These are phyloP conservation scores for Belgica antarctica DNA, from an alignment of 2,888 invertebrate species.

Conservation along the genomic window DNA sequence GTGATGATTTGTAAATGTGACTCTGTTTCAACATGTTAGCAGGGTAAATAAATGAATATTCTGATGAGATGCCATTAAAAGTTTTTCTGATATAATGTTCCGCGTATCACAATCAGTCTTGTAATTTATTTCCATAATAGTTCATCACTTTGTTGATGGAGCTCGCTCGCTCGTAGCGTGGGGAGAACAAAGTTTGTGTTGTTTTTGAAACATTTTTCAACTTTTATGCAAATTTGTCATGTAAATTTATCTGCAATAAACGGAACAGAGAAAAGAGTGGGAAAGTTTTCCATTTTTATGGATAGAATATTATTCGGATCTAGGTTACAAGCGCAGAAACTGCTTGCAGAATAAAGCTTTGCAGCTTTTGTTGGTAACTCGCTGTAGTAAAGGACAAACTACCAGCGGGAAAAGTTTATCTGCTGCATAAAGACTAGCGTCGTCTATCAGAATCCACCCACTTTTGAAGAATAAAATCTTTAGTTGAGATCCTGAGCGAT, in stretches of 20 bases:
- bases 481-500: not conserved
- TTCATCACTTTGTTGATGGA: too few relatives aligned
- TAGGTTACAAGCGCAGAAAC: not conserved
- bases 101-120: not conserved
- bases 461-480: not conserved
- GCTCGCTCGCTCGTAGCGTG: too few relatives aligned
- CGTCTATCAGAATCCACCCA: too few relatives aligned
- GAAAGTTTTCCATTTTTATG: slow-evolving; percentile 22
- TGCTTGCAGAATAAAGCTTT: not conserved
- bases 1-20: too few relatives aligned
- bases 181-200: too few relatives aligned
- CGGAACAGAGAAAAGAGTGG: not conserved
- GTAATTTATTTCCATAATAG: slow-evolving; percentile 2
- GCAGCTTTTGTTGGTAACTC: not conserved
- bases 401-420: slow-evolving; percentile 1
- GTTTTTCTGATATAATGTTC: too few relatives aligned
- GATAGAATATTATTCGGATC: slow-evolving; percentile 10
- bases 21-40: too few relatives aligned
- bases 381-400: not conserved
- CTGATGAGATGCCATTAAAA: not conserved
- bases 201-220: slow-evolving; percentile 1
- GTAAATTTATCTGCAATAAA: not conserved
- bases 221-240: slow-evolving; percentile 25
- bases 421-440: not conserved
- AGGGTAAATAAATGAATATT: too few relatives aligned